Conservation (phyloP, 2,113 vertebrate species). For the Oncorhynchus mykiss region DNA sequence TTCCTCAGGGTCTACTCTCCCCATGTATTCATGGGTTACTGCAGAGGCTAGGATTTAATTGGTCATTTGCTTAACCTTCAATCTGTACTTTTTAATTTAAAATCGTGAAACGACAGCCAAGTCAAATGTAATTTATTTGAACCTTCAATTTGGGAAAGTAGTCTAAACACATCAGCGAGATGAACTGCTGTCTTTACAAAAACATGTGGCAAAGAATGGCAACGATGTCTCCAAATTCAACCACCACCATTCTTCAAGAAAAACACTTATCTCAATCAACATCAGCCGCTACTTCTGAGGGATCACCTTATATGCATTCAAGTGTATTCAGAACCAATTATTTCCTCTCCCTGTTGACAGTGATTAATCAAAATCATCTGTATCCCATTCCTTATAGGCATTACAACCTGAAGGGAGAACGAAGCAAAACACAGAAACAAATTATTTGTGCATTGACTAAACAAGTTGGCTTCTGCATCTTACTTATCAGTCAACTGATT, state of each 20-base stretch:
- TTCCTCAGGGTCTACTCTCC: not conserved
- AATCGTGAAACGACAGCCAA: not conserved
- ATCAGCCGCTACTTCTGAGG: constrained; percentile 42
- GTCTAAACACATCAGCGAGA: not conserved
- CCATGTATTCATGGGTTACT: not conserved
- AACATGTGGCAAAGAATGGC: too few relatives aligned
- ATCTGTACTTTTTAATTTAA: not conserved
- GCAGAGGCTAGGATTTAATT: not conserved
- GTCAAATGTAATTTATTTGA: not conserved
- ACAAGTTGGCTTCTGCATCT: constrained; percentile 45
- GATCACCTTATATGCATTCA: constrained; percentile 57
- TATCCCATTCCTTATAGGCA: constrained; percentile 53
- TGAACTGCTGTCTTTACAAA: too few relatives aligned
- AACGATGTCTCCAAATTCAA: too few relatives aligned
- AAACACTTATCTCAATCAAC: constrained; percentile 39
- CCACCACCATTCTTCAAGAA: constrained; percentile 41
- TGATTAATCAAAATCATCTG: constrained; percentile 67
- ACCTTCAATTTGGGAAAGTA: not conserved
- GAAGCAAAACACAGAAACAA: constrained; percentile 15
- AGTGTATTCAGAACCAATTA: constrained; percentile 69
- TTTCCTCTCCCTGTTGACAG: constrained; percentile 40
- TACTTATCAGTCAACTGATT: constrained; percentile 14
- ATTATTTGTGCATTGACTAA: constrained; percentile 25
- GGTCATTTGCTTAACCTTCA: not conserved
- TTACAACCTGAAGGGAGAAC: constrained; percentile 63